phyloP scores from a whole-genome alignment of 2,797 vertebrate genomes.

The Aplochiton taeniatus region DNA sequence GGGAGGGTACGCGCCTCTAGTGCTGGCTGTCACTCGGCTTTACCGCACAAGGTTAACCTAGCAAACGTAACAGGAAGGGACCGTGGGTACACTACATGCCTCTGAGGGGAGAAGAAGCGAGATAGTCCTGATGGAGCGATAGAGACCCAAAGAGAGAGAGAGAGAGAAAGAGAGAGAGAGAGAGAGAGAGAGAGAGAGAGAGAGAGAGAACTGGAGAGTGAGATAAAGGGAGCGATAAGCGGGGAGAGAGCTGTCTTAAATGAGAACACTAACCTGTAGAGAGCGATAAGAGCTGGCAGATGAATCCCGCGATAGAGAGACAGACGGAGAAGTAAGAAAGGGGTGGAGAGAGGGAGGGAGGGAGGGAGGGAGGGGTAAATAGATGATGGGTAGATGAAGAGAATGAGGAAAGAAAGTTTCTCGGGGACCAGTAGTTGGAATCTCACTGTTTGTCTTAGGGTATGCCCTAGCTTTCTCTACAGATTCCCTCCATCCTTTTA shows the following conservation, averaged over 20 bases:
- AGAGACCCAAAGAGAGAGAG: not conserved
- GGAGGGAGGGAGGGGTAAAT: conserved; percentile 46
- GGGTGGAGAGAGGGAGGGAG: conserved; percentile 49
- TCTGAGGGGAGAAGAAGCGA: conserved; percentile 38
- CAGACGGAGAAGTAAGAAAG: conserved; percentile 60
- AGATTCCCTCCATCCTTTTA: conserved; percentile 34
- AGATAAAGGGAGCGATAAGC: conserved; percentile 22
- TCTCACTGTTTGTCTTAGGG: conserved; percentile 42
- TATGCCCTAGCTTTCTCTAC: conserved; percentile 37
- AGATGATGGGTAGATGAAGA: conserved; percentile 15
- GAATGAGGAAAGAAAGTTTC: conserved; percentile 45
- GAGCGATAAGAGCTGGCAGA: conserved; percentile 66
- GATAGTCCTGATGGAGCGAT: not conserved
- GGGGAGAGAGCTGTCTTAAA: conserved; percentile 45
- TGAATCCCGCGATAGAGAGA: conserved; percentile 54
- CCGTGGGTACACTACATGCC: conserved; percentile 36
- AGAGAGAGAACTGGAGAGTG: conserved; percentile 17
- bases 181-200: conserved; percentile 24
- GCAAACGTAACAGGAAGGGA: conserved; percentile 8
- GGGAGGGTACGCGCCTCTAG: conserved; percentile 35
- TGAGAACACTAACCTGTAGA: conserved; percentile 66
- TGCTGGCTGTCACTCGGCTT: conserved; percentile 35
- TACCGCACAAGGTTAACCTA: conserved; percentile 34
- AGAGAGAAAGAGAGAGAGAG: conserved; percentile 12
- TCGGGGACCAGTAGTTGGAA: conserved; percentile 25